A percentile compares a stretch with the other conserved stretches of the same genome.
Evolutionary conservation across 2,113 vertebrate species (phyloP).

Genomic region (Thalassarche chlororhynchos): DNA sequence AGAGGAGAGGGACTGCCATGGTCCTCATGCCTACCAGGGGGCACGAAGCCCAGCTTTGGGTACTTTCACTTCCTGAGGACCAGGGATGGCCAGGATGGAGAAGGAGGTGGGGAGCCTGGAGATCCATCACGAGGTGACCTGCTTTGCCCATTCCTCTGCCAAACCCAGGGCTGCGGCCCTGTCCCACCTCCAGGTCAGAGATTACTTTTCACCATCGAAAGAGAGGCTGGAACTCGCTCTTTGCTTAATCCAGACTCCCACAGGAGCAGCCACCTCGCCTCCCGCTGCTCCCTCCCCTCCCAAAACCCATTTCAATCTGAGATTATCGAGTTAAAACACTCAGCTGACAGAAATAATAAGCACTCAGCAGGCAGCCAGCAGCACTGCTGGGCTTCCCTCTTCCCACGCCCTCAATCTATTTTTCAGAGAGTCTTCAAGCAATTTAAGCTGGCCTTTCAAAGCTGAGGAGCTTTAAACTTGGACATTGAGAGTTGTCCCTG

Average conservation of each 20-base stretch:
- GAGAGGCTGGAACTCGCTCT: not conserved
- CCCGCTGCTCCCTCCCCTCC: not conserved
- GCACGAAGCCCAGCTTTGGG: not conserved
- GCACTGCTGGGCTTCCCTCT: not conserved
- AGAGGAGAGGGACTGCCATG: not conserved
- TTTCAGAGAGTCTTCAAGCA: not conserved
- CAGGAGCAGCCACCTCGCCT: rapidly evolving
- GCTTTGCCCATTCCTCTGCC: not conserved
- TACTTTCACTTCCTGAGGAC: not conserved
- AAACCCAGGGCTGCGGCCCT: not conserved
- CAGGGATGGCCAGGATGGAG: not conserved
- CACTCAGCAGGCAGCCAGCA: not conserved
- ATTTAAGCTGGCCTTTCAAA: conserved; percentile 15
- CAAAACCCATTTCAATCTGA: not conserved
- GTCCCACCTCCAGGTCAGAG: not conserved
- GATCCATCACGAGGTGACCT: not conserved
- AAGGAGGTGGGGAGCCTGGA: not conserved
- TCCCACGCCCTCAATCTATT: not conserved
- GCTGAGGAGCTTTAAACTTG: not conserved
- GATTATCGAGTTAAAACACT: not conserved
- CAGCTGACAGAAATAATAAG: not conserved
- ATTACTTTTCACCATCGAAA: not conserved
- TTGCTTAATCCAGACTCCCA: not conserved
- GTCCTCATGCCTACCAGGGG: no score
- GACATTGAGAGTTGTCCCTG: not conserved